Evolutionary conservation across 53 echinoderm and acorn worm genomes (phyloP).

Genomic region (Holothuria scabra): DNA sequence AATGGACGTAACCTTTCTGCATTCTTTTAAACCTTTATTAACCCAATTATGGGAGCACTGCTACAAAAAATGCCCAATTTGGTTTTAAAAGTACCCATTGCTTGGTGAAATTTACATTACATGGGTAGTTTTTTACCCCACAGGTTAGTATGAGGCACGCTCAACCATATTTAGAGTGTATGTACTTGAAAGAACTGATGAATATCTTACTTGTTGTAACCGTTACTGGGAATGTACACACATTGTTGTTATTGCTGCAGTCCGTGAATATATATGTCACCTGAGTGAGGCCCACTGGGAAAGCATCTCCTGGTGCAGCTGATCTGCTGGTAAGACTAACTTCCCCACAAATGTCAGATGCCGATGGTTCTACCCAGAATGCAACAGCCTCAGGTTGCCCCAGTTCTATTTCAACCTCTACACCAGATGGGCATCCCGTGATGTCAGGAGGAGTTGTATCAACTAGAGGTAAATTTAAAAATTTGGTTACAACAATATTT

Average conservation of each 20-base stretch:
- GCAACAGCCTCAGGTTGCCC: background rate
- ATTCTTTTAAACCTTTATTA: too few relatives aligned
- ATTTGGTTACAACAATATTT: too few relatives aligned
- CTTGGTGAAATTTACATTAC: too few relatives aligned
- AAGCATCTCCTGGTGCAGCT: slow-evolving; percentile 42
- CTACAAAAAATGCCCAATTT: too few relatives aligned
- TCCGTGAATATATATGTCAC: slow-evolving; percentile 47
- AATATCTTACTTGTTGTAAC: slow-evolving; percentile 30
- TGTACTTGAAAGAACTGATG: too few relatives aligned
- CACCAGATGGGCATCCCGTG: slow-evolving; percentile 1
- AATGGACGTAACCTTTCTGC: too few relatives aligned
- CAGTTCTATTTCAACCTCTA: background rate
- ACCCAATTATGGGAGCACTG: too few relatives aligned
- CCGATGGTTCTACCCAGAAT: slow-evolving; percentile 36
- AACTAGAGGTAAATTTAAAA: background rate
- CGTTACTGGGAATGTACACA: slow-evolving; percentile 53
- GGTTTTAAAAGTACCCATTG: too few relatives aligned
- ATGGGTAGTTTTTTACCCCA: too few relatives aligned
- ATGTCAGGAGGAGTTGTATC: slow-evolving; percentile 43
- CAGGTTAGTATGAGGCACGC: too few relatives aligned
- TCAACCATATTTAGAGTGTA: too few relatives aligned
- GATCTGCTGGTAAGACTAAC: slow-evolving; percentile 36
- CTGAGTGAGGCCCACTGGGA: slow-evolving; percentile 45
- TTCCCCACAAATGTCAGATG: slow-evolving; percentile 13
- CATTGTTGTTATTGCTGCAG: slow-evolving; percentile 18